These are phyloP conservation scores for Amiota communis DNA, from an alignment of 2,888 invertebrate species.

Conservation along the genomic window DNA sequence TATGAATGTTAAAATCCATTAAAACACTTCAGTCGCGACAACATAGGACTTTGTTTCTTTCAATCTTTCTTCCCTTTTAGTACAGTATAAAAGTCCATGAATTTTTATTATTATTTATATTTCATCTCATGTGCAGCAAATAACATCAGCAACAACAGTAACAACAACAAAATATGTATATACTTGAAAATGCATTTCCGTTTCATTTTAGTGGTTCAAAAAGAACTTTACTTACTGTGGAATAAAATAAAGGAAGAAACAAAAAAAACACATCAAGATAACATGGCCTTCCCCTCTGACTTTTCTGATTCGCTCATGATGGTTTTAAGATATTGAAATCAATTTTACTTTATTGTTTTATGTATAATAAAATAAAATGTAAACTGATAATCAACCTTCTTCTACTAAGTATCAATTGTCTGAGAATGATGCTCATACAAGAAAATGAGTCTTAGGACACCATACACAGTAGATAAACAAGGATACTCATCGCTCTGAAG, in stretches of 20 bases:
- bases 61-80: neutral
- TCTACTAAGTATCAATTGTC: constrained; percentile 14
- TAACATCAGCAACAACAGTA: constrained; percentile 1
- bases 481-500: constrained; percentile 1
- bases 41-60: constrained; percentile 50
- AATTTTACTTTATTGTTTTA: neutral
- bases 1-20: constrained; percentile 61
- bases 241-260: no score
- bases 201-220: constrained; percentile 19
- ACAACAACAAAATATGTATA: neutral
- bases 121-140: constrained; percentile 33
- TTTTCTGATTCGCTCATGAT: neutral
- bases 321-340: constrained; percentile 11
- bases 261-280: no score
- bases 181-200: constrained; percentile 16
- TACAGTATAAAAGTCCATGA: no score
- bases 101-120: no score
- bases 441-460: neutral
- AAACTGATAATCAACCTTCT: neutral
- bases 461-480: constrained; percentile 9
- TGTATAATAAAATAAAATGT: no score
- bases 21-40: constrained; percentile 59
- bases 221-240: neutral
- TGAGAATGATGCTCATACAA: neutral
- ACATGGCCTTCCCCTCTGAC: neutral